Conservation (phyloP, 2,888 invertebrate species). For the Cinara cedri region DNA sequence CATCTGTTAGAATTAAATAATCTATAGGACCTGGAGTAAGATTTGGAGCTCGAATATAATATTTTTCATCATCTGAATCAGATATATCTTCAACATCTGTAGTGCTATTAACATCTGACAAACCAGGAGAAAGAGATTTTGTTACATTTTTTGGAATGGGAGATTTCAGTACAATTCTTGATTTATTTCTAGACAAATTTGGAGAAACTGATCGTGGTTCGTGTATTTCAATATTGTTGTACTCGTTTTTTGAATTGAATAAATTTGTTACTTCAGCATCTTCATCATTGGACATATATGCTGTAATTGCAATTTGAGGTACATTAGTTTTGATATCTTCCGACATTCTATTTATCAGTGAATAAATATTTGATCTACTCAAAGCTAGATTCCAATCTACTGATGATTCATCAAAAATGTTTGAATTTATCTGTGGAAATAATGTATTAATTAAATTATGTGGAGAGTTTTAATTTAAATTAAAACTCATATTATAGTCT, state of each 20-base stretch:
- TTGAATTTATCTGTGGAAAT: constrained; percentile 49
- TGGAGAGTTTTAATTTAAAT: not conserved
- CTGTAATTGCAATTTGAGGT: constrained; percentile 45
- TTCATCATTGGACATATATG: constrained; percentile 58
- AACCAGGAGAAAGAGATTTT: constrained; percentile 54
- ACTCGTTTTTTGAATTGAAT: constrained; percentile 14
- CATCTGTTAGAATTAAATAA: constrained; percentile 57
- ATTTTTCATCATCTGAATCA: constrained; percentile 63
- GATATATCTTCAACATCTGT: constrained; percentile 63
- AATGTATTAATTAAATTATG: constrained; percentile 24
- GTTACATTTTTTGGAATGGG: constrained; percentile 59
- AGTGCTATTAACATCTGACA: constrained; percentile 59
- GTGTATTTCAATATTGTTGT: not conserved
- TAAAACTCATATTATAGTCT: not conserved
- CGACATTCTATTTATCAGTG: constrained; percentile 17
- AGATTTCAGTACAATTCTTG: constrained; percentile 56
- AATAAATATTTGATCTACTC: not conserved
- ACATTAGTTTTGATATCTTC: constrained; percentile 4
- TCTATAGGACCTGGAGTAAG: constrained; percentile 56
- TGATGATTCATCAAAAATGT: constrained; percentile 37
- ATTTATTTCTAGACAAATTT: constrained; percentile 1
- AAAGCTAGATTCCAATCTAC: constrained; percentile 27
- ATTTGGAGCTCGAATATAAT: constrained; percentile 26
- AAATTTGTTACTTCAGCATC: constrained; percentile 51
- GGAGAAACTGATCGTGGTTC: constrained; percentile 36